phyloP scores from a whole-genome alignment of 1,140 invertebrate species.

The Drosophila funebris region DNA sequence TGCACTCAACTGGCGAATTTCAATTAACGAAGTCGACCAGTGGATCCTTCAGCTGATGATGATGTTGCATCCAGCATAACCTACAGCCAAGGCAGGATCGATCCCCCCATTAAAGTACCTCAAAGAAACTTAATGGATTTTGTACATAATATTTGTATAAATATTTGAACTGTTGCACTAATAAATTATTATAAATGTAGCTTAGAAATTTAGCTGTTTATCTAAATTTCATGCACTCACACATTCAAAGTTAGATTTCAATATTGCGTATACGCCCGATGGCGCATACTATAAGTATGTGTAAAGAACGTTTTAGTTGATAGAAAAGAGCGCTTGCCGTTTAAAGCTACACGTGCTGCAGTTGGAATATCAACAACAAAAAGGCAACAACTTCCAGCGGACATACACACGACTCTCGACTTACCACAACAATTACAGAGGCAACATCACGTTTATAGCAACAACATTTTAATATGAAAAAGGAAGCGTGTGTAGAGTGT shows the following conservation, averaged over 20 bases:
- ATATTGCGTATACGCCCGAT: constrained; percentile 3
- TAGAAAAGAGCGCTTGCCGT: not conserved
- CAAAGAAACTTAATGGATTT: not conserved
- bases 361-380: constrained; percentile 40
- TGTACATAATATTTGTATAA: not conserved
- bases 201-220: too few relatives aligned
- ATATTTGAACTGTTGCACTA: too few relatives aligned
- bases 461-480: constrained; percentile 71
- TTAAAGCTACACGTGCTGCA: constrained; percentile 47
- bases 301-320: constrained; percentile 30
- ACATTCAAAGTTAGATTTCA: not conserved
- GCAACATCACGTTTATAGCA: constrained; percentile 61
- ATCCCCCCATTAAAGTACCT: not conserved
- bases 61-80: not conserved
- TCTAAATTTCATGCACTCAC: too few relatives aligned
- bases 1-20: constrained; percentile 53
- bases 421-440: constrained; percentile 61
- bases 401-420: not conserved
- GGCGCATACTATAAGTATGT: not conserved
- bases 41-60: not conserved
- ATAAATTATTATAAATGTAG: too few relatives aligned
- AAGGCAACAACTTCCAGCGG: not conserved
- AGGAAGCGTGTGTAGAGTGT: constrained; percentile 42
- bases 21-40: constrained; percentile 58
- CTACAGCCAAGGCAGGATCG: not conserved